A percentile compares a stretch with the other conserved stretches of the same genome.
These are phyloP conservation scores for Lucilia sericata DNA, from an alignment of 1,140 invertebrate species.

Conservation along the genomic window DNA sequence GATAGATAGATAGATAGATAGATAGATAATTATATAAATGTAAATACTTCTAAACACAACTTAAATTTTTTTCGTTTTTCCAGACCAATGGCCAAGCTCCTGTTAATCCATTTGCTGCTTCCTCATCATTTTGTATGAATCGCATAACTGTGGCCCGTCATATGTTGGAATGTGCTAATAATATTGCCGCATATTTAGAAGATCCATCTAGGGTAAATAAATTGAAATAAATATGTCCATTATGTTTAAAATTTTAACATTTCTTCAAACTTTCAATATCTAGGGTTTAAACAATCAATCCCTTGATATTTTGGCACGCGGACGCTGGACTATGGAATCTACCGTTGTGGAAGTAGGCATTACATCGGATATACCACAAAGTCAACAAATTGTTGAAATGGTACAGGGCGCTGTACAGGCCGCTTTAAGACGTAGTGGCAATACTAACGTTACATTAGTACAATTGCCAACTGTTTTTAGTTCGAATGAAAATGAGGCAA, in stretches of 20 bases:
- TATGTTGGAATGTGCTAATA: slow-evolving; percentile 66
- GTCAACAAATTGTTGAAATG: slow-evolving; percentile 66
- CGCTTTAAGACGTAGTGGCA: slow-evolving; percentile 58
- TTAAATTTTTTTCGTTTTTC: no score
- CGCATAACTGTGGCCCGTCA: slow-evolving; percentile 66
- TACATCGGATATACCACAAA: slow-evolving; percentile 64
- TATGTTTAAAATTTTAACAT: not conserved
- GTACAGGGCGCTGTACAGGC: slow-evolving; percentile 65
- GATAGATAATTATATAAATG: no score
- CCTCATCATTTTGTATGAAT: slow-evolving; percentile 67
- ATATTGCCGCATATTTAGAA: slow-evolving; percentile 65
- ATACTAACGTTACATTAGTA: slow-evolving; percentile 62
- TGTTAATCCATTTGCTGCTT: slow-evolving; percentile 57
- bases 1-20: no score
- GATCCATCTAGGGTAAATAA: slow-evolving; percentile 57
- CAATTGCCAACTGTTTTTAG: slow-evolving; percentile 62
- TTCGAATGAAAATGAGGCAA: slow-evolving; percentile 52
- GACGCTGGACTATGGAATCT: slow-evolving; percentile 67
- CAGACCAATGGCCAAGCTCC: slow-evolving; percentile 43
- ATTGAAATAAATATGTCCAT: not conserved
- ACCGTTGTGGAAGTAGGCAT: slow-evolving; percentile 67
- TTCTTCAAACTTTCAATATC: not conserved
- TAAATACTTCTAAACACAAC: no score
- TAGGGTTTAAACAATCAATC: slow-evolving; percentile 63
- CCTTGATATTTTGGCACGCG: slow-evolving; percentile 63